A percentile compares a stretch with the other conserved stretches of the same genome.
These are phyloP conservation scores for Muscicapa comitata DNA, from an alignment of 2,797 vertebrate species.

Conservation along the genomic window DNA sequence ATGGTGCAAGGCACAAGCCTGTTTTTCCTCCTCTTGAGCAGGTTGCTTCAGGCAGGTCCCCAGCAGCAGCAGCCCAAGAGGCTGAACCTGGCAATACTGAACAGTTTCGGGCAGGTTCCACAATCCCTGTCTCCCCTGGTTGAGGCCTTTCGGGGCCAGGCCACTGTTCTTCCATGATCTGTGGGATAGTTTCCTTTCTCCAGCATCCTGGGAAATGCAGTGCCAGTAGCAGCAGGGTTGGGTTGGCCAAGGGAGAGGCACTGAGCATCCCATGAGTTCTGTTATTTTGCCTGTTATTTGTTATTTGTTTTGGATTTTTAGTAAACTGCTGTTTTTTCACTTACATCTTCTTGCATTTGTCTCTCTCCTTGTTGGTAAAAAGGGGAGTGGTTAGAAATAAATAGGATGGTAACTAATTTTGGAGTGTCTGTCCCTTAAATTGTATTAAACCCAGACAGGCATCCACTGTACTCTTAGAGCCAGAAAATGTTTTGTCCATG, in stretches of 20 bases:
- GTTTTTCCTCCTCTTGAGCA: accelerated
- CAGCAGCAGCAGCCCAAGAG: accelerated
- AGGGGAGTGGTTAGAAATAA: neutral
- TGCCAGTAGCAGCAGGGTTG: accelerated
- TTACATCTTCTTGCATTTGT: accelerated
- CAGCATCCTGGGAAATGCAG: accelerated
- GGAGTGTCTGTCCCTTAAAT: neutral
- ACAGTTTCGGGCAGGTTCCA: neutral
- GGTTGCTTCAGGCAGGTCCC: neutral
- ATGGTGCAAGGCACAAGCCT: neutral
- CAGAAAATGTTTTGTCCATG: neutral
- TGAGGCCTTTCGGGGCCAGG: too few relatives aligned
- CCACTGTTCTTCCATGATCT: accelerated
- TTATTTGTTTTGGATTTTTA: neutral
- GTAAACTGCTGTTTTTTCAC: neutral
- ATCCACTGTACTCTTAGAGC: neutral
- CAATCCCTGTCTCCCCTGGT: neutral
- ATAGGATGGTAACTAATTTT: neutral
- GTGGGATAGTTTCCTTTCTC: too few relatives aligned
- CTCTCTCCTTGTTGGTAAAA: neutral
- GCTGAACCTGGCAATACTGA: accelerated
- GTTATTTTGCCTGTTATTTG: neutral
- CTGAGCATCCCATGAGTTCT: accelerated
- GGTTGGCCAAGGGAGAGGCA: accelerated
- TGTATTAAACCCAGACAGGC: neutral